Evolutionary conservation across 2,888 invertebrate species (phyloP).

Genomic region (Rhagophthalmus giganteus): DNA sequence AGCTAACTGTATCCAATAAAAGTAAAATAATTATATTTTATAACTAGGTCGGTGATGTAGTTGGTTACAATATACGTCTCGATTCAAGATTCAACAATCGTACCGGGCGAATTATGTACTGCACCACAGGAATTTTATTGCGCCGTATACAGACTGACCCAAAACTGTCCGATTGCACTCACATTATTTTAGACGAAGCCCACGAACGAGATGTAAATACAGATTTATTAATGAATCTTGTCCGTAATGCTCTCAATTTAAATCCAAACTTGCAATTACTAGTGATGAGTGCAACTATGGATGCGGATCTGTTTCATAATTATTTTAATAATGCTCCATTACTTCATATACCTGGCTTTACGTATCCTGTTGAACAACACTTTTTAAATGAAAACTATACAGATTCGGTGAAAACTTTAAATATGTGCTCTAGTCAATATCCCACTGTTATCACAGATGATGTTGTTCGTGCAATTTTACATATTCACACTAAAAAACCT

Average conservation of each 20-base stretch:
- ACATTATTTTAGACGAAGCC: constrained; percentile 74
- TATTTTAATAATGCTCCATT: constrained; percentile 56
- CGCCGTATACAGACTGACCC: constrained; percentile 55
- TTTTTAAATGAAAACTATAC: constrained; percentile 61
- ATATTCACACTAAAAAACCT: constrained; percentile 61
- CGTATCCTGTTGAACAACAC: constrained; percentile 63
- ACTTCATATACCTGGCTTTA: constrained; percentile 58
- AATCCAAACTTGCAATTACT: constrained; percentile 64
- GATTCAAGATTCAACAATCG: constrained; percentile 58
- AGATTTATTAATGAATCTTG: constrained; percentile 65
- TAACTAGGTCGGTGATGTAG: constrained; percentile 61
- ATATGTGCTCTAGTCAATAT: constrained; percentile 47
- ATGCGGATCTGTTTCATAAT: constrained; percentile 63
- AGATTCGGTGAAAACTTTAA: constrained; percentile 50
- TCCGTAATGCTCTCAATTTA: constrained; percentile 59
- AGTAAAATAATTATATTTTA: not conserved
- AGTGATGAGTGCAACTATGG: constrained; percentile 75
- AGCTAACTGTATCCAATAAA: too few species aligned
- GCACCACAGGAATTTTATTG: constrained; percentile 65
- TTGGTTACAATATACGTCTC: constrained; percentile 71
- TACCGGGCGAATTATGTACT: constrained; percentile 66
- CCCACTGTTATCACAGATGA: constrained; percentile 59
- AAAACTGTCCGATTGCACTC: constrained; percentile 61
- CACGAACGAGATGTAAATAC: constrained; percentile 73
- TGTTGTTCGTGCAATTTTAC: constrained; percentile 57